These are phyloP conservation scores for Umimayanthus kanabou DNA, from an alignment of 92 coral and sea anemone species.

Conservation along the genomic window DNA sequence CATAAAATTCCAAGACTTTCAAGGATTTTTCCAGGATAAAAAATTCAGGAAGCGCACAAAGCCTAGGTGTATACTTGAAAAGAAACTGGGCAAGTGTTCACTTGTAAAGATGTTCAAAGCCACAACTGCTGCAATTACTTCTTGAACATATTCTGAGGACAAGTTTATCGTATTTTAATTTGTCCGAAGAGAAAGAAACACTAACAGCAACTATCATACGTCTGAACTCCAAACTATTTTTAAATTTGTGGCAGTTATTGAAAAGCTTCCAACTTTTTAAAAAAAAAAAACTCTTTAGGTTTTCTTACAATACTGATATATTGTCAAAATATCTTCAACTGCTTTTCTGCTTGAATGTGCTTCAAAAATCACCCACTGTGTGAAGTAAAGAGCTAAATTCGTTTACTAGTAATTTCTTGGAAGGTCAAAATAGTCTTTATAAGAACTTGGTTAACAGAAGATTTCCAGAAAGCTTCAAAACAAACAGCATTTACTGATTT, in stretches of 20 bases:
- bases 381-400: not conserved
- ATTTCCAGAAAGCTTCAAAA: not conserved
- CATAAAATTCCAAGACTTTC: no score
- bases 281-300: not conserved
- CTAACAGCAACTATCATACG: not conserved
- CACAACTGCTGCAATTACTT: no score
- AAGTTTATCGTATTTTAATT: no score
- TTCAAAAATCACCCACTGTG: not conserved
- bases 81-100: no score
- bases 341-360: not conserved
- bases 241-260: not conserved
- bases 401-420: not conserved
- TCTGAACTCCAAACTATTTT: not conserved
- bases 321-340: not conserved
- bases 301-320: no score
- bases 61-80: no score
- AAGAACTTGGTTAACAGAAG: not conserved
- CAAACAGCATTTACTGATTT: conserved; percentile 11
- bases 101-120: no score
- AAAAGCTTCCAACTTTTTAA: not conserved
- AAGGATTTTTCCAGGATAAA: no score
- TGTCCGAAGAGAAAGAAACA: no score
- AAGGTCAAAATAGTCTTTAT: not conserved
- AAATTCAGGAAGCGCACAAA: no score
- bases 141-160: no score